These are phyloP conservation scores for Phoeniculus purpureus DNA, from an alignment of 2,797 vertebrate species.

Conservation along the genomic window DNA sequence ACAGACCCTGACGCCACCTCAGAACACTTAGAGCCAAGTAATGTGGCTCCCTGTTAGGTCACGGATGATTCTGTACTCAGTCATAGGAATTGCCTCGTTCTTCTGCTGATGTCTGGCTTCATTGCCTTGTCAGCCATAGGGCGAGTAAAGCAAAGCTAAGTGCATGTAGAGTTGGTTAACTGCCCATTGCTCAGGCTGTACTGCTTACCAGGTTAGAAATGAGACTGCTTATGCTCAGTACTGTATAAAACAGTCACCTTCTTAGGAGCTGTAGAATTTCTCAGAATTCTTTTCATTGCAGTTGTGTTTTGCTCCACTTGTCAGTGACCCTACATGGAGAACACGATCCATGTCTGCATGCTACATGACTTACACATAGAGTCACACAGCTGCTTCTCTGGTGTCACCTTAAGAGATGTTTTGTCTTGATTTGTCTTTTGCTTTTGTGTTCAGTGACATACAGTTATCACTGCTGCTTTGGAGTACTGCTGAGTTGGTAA, in stretches of 20 bases:
- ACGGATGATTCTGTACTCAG: neutral
- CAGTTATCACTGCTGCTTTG: neutral
- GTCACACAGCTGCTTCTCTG: neutral
- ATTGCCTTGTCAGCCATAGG: neutral
- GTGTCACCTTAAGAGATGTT: neutral
- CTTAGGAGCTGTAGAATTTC: neutral
- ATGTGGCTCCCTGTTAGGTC: neutral
- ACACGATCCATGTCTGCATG: neutral
- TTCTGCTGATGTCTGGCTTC: neutral
- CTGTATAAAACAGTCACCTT: neutral
- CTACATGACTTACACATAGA: rapidly evolving
- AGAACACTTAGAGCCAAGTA: neutral
- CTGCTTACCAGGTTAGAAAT: neutral
- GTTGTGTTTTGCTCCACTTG: neutral
- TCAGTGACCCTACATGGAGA: neutral
- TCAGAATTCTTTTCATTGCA: neutral
- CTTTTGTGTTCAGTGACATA: neutral
- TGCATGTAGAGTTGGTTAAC: neutral
- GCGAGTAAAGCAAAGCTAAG: neutral
- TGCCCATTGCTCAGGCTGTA: neutral
- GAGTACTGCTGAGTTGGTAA: rapidly evolving
- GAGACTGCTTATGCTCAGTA: rapidly evolving
- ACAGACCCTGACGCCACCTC: neutral
- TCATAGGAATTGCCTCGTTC: neutral
- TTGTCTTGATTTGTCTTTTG: neutral